Evolutionary conservation across 2,797 vertebrate species (phyloP), one percentile per base, ranked within the genome.

Genomic region (Lithobates pipiens): DNA sequence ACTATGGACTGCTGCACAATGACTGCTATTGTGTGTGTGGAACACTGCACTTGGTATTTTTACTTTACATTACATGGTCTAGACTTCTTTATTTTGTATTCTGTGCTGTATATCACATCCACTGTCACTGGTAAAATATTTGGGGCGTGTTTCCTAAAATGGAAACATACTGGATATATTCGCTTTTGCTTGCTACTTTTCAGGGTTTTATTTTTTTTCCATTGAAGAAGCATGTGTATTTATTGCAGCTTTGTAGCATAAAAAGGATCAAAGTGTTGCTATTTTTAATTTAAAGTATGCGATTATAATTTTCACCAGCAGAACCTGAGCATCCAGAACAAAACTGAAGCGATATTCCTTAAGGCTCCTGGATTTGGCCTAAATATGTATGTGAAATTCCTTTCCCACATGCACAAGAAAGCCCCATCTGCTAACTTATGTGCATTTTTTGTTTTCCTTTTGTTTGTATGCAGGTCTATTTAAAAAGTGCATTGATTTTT

Each of bases 381-480:
- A 76, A 67, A 72, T 76, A 15, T 86, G 32, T 72, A 76, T 75
- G 61, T 39, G 42, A 83, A 82, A 83, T 83, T 44, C 57, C 57
- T 79, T 87, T 83, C 76, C 80, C 80, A 83, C 61, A 79, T 80
- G 76, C 81, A 69, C 74, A 18, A 78, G 44, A 68, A 78, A 67
- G 10, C 73, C 67, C 75, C 80, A 86, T 87, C 76, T 79, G 57
- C 25, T 86, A 77, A 77, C 36, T 57, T 87, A 83, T 83, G 85
- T 87, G 68, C 76, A 69, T 87, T 83, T 79, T 61, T 76, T 78
- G 69, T 78, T 83, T 74, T 79, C 39, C 70, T 32, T 78, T 86
- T 86, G 80, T 87, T 87, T 83, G 80, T 83, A 78, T 69, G 80
- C 80, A 69, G 68, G 63, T 46, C 69, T 79, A 75, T 79, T 86